Percentiles rank a stretch among this genome's conserved stretches.
phyloP scores from a whole-genome alignment of 2,113 vertebrate species.

The Callopanchax toddi region DNA sequence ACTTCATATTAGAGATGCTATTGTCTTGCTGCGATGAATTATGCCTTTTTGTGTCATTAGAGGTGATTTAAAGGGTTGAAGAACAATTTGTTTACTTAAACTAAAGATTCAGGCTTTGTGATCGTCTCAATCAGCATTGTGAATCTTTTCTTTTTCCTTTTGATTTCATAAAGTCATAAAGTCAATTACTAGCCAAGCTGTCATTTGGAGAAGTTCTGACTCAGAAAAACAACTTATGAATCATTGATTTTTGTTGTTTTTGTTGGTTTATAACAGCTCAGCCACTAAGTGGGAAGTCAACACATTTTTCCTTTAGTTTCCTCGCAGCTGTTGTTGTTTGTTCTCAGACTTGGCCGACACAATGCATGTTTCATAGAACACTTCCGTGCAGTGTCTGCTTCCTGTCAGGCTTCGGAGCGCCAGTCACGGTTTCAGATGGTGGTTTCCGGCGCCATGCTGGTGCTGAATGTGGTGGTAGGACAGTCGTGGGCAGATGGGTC shows the following conservation, averaged over 20 bases:
- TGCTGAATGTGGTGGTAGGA: constrained; percentile 74
- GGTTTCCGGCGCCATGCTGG: constrained; percentile 70
- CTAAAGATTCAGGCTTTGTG: constrained; percentile 31
- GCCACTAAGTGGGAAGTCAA: constrained; percentile 40
- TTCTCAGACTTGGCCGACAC: constrained; percentile 54
- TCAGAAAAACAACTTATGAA: constrained; percentile 53
- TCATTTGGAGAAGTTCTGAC: constrained; percentile 13
- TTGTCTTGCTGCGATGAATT: constrained; percentile 46
- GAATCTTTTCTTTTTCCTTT: constrained; percentile 46
- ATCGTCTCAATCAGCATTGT: constrained; percentile 28
- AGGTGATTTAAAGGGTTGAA: constrained; percentile 37
- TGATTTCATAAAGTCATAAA: constrained; percentile 25
- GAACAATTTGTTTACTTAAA: constrained; percentile 37
- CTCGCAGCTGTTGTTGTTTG: constrained; percentile 67
- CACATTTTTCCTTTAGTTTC: constrained; percentile 41
- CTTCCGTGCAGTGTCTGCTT: constrained; percentile 58
- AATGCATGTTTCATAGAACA: constrained; percentile 58
- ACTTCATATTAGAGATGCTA: constrained; percentile 4
- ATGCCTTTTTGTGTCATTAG: constrained; percentile 14
- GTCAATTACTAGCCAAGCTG: constrained; percentile 25
- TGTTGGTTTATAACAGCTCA: constrained; percentile 35
- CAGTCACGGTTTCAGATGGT: constrained; percentile 71
- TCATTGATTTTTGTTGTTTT: constrained; percentile 38
- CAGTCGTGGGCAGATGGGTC: constrained; percentile 83
- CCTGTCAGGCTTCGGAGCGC: constrained; percentile 66